phyloP scores from a whole-genome alignment of 2,113 vertebrate species.

The Desmodus rotundus region DNA sequence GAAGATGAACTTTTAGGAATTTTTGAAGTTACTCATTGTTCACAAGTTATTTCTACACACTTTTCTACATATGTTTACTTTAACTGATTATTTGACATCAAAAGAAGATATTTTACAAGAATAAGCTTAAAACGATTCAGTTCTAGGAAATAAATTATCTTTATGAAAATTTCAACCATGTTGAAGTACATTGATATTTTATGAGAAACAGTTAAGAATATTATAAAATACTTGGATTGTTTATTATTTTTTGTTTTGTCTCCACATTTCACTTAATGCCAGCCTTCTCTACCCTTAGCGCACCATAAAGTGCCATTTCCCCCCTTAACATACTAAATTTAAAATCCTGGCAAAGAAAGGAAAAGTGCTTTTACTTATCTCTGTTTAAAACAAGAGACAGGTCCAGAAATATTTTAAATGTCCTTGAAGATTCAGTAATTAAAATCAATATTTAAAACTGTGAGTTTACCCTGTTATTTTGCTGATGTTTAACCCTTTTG shows the following conservation, averaged over 20 bases:
- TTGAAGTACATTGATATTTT: constrained; percentile 9
- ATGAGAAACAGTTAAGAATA: not conserved
- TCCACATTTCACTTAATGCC: not conserved
- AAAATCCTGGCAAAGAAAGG: not conserved
- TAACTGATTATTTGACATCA: not conserved
- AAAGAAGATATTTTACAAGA: not conserved
- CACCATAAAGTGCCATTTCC: not conserved
- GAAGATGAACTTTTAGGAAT: not conserved
- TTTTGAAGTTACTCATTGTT: not conserved
- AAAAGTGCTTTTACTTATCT: not conserved
- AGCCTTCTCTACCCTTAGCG: not conserved
- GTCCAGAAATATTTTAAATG: not conserved
- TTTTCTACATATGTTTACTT: not conserved
- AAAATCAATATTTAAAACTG: not conserved
- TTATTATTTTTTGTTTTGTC: not conserved
- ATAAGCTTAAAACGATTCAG: not conserved
- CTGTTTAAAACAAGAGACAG: not conserved
- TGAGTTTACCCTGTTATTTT: constrained; percentile 49
- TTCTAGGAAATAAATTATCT: not conserved
- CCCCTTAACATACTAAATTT: not conserved
- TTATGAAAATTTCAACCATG: not conserved
- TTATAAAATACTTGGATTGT: not conserved
- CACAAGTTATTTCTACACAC: not conserved
- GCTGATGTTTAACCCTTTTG: constrained; percentile 78
- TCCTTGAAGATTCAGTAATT: not conserved